phyloP scores from a whole-genome alignment of 2,113 vertebrate species.

The Menura novaehollandiae region DNA sequence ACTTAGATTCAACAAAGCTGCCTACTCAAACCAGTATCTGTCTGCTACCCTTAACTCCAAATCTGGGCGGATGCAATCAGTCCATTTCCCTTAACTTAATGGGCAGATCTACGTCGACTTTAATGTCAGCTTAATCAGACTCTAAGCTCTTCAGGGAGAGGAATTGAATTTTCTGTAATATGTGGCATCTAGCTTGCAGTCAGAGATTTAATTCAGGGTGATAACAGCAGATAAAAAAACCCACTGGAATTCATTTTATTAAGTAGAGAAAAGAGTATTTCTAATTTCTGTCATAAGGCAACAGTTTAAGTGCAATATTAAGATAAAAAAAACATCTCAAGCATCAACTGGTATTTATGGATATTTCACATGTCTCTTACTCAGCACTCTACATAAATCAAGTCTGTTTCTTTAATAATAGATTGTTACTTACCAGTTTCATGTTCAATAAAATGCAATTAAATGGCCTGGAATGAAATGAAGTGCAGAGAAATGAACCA shows the following conservation, averaged over 20 bases:
- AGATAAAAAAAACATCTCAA: neutral
- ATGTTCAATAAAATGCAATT: neutral
- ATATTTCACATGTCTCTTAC: neutral
- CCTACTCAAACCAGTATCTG: neutral
- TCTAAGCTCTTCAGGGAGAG: neutral
- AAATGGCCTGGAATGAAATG: too few relatives aligned
- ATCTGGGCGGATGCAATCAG: neutral
- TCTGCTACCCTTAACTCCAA: neutral
- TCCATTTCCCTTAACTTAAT: neutral
- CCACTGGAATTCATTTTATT: neutral
- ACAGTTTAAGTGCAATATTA: neutral
- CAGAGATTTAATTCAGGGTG: conserved; percentile 4
- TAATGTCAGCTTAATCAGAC: conserved; percentile 16
- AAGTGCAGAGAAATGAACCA: too few relatives aligned
- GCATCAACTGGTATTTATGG: neutral
- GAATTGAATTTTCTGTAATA: neutral
- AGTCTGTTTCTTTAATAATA: neutral
- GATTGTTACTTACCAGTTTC: neutral
- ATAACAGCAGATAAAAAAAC: neutral
- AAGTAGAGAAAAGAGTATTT: neutral
- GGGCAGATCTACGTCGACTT: neutral
- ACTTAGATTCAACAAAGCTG: neutral
- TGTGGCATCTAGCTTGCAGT: neutral
- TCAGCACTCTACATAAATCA: neutral
- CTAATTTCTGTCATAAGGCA: neutral